phyloP scores from a whole-genome alignment of 1,140 invertebrate species.

The Panulirus ornatus region DNA sequence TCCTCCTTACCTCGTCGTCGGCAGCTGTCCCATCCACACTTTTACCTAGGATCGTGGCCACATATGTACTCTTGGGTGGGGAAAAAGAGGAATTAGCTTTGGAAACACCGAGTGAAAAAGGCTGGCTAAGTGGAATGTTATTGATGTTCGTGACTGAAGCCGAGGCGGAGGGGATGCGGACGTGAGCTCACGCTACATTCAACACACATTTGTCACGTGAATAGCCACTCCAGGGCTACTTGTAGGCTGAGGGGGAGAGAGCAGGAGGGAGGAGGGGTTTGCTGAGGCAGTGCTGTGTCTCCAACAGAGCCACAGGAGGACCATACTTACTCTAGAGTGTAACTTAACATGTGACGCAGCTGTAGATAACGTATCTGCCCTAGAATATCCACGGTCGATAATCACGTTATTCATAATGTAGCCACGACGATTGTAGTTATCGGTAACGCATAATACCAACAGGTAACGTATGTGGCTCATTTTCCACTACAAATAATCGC shows the following conservation, averaged over 20 bases:
- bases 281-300: background rate
- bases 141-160: background rate
- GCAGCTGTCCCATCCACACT: background rate
- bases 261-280: background rate
- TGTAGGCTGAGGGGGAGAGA: background rate
- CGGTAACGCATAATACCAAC: no score
- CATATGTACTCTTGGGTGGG: background rate
- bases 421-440: no score
- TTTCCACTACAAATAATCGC: no score
- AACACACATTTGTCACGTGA: conserved; percentile 13
- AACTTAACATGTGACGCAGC: no score
- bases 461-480: no score
- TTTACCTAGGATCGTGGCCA: background rate
- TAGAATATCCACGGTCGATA: no score
- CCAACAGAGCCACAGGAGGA: no score
- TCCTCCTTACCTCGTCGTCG: background rate
- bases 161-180: background rate
- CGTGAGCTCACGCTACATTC: background rate
- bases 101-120: background rate
- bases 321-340: no score
- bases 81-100: background rate
- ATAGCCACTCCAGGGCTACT: background rate
- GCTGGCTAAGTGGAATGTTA: background rate
- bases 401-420: no score
- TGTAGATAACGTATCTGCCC: no score